A percentile compares a stretch with the other conserved stretches of the same genome.
These are phyloP conservation scores for Tragopan temminckii DNA, from an alignment of 2,797 vertebrate species.

Conservation along the genomic window DNA sequence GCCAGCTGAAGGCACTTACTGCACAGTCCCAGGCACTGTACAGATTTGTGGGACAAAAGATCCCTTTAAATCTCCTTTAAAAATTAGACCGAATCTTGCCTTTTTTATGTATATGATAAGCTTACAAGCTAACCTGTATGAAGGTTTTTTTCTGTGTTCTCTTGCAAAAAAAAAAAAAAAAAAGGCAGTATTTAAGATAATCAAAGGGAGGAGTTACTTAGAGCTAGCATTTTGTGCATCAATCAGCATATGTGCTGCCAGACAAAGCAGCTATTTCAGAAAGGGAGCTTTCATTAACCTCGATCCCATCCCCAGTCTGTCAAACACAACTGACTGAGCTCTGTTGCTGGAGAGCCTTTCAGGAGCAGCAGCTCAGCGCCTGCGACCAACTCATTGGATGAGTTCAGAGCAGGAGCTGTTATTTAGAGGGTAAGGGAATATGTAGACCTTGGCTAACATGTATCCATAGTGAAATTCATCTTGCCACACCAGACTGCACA, in stretches of 20 bases:
- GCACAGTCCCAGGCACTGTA: neutral
- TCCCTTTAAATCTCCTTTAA: neutral
- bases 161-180: neutral
- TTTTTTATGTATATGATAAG: neutral
- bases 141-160: neutral
- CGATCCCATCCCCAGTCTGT: neutral
- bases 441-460: neutral
- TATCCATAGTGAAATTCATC: neutral
- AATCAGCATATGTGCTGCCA: neutral
- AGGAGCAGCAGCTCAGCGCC: neutral
- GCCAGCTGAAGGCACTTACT: neutral
- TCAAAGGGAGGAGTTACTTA: neutral
- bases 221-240: neutral
- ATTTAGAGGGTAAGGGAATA: neutral
- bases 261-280: constrained; percentile 3
- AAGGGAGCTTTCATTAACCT: constrained; percentile 15
- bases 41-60: neutral
- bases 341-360: neutral
- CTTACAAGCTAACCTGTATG: neutral
- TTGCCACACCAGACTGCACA: neutral
- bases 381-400: neutral
- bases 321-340: neutral
- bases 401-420: neutral
- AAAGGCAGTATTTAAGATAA: neutral
- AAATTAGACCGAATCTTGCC: neutral